Conservation (phyloP, 2,888 invertebrate genomes). For the Tetrapedia diversipes region DNA sequence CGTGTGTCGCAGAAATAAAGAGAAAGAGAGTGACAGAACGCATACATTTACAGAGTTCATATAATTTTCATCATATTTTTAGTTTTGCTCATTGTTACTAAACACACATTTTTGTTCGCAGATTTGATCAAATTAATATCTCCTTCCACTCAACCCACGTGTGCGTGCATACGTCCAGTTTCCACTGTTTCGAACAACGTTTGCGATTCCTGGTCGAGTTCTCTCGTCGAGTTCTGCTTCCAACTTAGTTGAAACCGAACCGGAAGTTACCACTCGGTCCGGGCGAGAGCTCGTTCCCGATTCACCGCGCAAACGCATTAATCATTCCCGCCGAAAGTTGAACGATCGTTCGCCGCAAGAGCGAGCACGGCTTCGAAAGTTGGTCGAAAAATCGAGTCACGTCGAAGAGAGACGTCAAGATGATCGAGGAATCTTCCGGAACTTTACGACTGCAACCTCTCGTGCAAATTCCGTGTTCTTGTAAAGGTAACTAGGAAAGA, state of each 20-base stretch:
- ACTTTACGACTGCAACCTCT: too few relatives aligned
- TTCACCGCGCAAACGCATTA: conserved; percentile 17
- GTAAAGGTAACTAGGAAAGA: too few relatives aligned
- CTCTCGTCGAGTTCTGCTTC: conserved; percentile 2
- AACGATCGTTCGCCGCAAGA: neutral
- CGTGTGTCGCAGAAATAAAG: too few relatives aligned
- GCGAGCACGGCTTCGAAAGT: neutral
- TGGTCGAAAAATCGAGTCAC: neutral
- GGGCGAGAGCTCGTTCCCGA: conserved; percentile 1
- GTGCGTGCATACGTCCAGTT: neutral
- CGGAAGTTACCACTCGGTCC: conserved; percentile 19
- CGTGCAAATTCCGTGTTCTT: too few relatives aligned
- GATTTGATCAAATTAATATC: too few relatives aligned
- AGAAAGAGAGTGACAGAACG: too few relatives aligned
- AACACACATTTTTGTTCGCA: too few relatives aligned
- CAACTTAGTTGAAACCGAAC: conserved; percentile 25
- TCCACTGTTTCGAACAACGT: neutral
- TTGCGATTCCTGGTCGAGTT: neutral
- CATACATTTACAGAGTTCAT: too few relatives aligned
- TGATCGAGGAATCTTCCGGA: neutral
- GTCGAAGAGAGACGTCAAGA: neutral
- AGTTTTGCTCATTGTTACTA: too few relatives aligned
- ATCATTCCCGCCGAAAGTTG: conserved; percentile 14
- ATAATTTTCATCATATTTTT: too few relatives aligned
- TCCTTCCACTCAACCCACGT: too few relatives aligned